Evolutionary conservation across 2,797 vertebrate species (phyloP).

Genomic region (Petrocephalus schoutedeni): DNA sequence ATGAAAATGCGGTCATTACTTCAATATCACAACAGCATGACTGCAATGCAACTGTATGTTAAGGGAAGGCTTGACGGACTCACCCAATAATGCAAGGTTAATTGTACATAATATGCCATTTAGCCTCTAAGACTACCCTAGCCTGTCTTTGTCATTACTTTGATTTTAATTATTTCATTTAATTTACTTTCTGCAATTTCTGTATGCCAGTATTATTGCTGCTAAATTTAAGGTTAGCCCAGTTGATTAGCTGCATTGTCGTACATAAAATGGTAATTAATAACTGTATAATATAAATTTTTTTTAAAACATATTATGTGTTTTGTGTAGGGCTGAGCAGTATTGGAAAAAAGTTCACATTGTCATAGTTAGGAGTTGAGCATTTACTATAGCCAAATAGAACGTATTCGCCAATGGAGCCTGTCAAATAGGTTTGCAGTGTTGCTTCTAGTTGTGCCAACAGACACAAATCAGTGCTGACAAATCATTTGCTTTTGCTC

Average conservation of each 20-base stretch:
- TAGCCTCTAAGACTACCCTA: background rate
- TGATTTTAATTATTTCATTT: background rate
- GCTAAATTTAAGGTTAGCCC: background rate
- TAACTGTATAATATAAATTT: background rate
- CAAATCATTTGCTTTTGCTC: background rate
- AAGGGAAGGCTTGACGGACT: background rate
- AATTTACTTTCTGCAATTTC: background rate
- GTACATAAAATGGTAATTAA: background rate
- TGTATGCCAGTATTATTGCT: background rate
- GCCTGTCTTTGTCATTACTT: background rate
- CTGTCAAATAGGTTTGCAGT: background rate
- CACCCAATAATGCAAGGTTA: background rate
- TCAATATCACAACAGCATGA: background rate
- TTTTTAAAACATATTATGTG: background rate
- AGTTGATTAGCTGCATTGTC: background rate
- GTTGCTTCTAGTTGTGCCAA: background rate
- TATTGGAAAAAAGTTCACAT: background rate
- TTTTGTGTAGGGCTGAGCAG: no score
- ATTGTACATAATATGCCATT: background rate
- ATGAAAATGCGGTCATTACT: background rate
- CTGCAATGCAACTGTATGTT: background rate
- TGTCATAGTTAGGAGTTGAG: background rate
- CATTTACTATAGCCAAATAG: background rate
- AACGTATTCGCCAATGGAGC: background rate
- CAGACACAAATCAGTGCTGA: background rate